Base-by-base conservation (phyloP, 1,140 invertebrate species). In the Bacillus rossius region DNA sequence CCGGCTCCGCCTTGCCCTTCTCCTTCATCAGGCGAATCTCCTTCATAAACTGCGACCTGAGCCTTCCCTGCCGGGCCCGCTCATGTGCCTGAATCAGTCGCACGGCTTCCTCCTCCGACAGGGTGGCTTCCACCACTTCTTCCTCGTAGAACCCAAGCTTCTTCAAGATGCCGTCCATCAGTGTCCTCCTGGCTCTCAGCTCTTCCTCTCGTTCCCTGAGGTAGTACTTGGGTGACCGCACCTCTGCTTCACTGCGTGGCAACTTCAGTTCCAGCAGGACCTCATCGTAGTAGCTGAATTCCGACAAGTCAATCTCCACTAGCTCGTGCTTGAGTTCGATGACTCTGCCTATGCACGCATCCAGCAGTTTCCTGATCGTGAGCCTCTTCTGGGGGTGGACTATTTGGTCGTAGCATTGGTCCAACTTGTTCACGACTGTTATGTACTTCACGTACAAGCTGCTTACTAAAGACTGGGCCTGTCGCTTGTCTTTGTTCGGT, bases 361-460 rank as follows among this genome's bases (percentile, higher is more conserved):
- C 91, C 0, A 97, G 70, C 1, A 94, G 69, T 61, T 87, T 84
- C 45, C 84, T 83, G 0, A 97, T 77, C 2, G 96, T 75, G 25
- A 87, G 67, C 41, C 93, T 76, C 41, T 97, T 97, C 72, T 98
- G 95, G 0, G 94, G 92, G 69, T 98, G 95, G 23, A 95, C 79
- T 55, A 95, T 82, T 75, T 94, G 92, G 69, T 96, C 93, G 66
- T 95, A 92, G 56, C 91, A 90, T 59, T 83, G 74, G 66, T 92
- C 86, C 8, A 98, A 68, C 59, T 83, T 84, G 55, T 89, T 84
- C 10, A 88, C 81, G 0, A 91, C 79, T 14, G 85, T 73, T 2
- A 93, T 87, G 66, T 97, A 97, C 52, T 86, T 84, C 0, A 91
- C 75, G 67, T 91, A 91, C 3, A 91, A 67, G 20, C 81, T 81